phyloP scores from a whole-genome alignment of 2,888 invertebrate species.

The Callimorpha dominula region DNA sequence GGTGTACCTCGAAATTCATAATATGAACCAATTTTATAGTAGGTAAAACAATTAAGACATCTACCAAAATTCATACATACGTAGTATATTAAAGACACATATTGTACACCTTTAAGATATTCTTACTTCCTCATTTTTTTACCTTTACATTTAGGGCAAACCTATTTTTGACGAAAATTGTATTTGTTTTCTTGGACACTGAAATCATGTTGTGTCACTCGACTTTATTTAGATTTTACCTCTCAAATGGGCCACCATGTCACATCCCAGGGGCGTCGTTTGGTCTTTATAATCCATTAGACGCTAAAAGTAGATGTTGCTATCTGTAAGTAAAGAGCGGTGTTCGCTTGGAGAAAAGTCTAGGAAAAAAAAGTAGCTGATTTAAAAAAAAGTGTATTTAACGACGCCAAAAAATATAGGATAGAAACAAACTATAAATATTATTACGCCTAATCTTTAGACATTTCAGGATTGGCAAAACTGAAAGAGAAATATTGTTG shows the following conservation, averaged over 20 bases:
- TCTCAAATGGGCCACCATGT: not conserved
- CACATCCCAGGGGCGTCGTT: not conserved
- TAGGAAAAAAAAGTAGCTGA: not conserved
- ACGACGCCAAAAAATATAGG: not conserved
- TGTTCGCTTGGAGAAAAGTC: not conserved
- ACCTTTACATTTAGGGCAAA: not conserved
- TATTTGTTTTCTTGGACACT: not conserved
- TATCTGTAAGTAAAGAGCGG: not conserved
- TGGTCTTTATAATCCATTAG: slow-evolving; percentile 7
- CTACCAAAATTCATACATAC: too few species aligned
- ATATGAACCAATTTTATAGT: too few species aligned
- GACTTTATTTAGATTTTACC: not conserved
- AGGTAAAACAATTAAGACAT: too few species aligned
- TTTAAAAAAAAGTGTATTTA: not conserved
- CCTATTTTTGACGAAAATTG: not conserved
- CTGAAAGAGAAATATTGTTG: not conserved
- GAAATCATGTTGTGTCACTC: not conserved
- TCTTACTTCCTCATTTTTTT: not conserved
- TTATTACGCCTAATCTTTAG: not conserved
- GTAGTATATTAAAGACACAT: too few species aligned
- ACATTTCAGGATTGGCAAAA: not conserved
- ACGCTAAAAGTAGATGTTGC: not conserved
- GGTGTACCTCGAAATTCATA: too few species aligned
- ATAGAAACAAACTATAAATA: not conserved
- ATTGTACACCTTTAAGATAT: too few species aligned